Evolutionary conservation across 37 sponge, comb jelly and placozoan species (phyloP).

Genomic region (Lycopodina hypogea): DNA sequence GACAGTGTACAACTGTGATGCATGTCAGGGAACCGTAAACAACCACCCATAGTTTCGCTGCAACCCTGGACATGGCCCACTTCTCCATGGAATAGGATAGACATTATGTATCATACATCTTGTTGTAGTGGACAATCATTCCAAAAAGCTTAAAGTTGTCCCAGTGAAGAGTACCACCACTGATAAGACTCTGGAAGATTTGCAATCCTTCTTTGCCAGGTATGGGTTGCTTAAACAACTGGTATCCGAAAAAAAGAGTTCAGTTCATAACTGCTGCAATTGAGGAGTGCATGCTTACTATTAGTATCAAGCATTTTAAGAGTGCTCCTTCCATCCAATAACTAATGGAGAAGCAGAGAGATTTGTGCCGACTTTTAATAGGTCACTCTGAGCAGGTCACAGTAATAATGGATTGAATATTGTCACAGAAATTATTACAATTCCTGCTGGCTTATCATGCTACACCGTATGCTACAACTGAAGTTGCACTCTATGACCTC

Average conservation of each 20-base stretch:
- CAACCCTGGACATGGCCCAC: too few species aligned
- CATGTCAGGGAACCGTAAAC: not conserved
- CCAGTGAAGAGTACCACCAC: not conserved
- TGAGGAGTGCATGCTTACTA: not conserved
- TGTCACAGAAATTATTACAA: not conserved
- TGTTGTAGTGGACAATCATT: not conserved
- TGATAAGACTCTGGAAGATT: not conserved
- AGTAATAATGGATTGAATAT: not conserved
- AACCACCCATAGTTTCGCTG: not conserved
- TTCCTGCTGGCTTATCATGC: conserved; percentile 19
- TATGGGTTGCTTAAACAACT: not conserved
- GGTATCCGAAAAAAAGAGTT: not conserved
- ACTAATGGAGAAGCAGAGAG: not conserved
- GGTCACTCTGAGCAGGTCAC: not conserved
- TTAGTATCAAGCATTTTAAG: not conserved
- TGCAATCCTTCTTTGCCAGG: not conserved
- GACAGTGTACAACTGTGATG: not conserved
- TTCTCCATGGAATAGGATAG: not conserved
- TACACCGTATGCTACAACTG: too few species aligned
- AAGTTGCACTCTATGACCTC: too few species aligned
- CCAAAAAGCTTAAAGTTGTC: not conserved
- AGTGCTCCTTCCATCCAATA: not conserved
- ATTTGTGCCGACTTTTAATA: not conserved
- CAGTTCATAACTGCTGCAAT: not conserved
- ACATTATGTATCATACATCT: not conserved